These are phyloP conservation scores for Plutella xylostella DNA, from an alignment of 2,888 invertebrate species.

Conservation along the genomic window DNA sequence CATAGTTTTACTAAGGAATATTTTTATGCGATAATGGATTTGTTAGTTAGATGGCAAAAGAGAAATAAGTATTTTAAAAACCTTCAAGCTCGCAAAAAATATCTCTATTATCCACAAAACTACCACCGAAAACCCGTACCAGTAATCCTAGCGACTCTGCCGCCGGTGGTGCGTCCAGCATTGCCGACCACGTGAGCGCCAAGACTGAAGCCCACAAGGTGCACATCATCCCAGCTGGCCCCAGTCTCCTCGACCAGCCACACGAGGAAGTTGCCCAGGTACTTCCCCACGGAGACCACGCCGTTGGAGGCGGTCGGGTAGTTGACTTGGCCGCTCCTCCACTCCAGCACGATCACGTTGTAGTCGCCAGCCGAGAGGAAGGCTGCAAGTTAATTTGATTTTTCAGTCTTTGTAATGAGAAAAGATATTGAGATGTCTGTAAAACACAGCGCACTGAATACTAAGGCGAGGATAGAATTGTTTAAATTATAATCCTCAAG, in stretches of 20 bases:
- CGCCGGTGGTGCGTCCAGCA: slow-evolving; percentile 34
- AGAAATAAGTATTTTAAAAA: too few species aligned
- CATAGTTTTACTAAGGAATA: too few species aligned
- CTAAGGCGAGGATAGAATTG: too few species aligned
- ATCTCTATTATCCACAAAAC: too few species aligned
- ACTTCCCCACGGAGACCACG: slow-evolving; percentile 40
- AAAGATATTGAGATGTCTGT: too few species aligned
- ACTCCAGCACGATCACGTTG: slow-evolving; percentile 56
- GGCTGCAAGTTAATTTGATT: slow-evolving; percentile 18
- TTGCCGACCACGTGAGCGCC: slow-evolving; percentile 51
- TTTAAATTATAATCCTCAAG: too few species aligned
- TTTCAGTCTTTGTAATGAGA: not conserved
- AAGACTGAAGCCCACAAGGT: slow-evolving; percentile 48
- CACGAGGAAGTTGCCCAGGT: slow-evolving; percentile 44
- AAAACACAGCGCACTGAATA: too few species aligned
- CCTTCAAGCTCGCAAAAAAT: too few species aligned
- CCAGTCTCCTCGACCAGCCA: slow-evolving; percentile 45
- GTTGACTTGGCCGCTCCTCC: slow-evolving; percentile 30
- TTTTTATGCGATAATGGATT: too few species aligned
- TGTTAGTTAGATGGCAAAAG: too few species aligned
- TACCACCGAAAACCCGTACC: too few species aligned
- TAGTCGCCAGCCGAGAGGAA: slow-evolving; percentile 34
- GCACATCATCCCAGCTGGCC: slow-evolving; percentile 44
- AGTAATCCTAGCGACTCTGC: slow-evolving; percentile 35
- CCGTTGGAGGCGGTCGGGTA: slow-evolving; percentile 36